phyloP scores from a whole-genome alignment of 2,888 invertebrate species.

The Micoletzkya japonica region DNA sequence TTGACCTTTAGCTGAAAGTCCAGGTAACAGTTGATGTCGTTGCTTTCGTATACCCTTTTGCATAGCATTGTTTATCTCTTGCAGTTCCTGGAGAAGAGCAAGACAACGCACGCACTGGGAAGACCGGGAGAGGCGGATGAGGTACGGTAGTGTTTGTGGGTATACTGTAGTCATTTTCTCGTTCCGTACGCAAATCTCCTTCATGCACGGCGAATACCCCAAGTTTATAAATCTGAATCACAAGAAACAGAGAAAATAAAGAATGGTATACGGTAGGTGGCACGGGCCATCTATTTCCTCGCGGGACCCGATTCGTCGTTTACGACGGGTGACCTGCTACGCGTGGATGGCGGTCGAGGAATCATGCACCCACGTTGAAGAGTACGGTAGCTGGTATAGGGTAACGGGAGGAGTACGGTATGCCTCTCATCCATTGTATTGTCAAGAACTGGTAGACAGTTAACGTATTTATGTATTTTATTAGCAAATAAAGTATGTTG shows the following conservation, averaged over 20 bases:
- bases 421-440: no score
- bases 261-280: slow-evolving; percentile 65
- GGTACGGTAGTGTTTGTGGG: no score
- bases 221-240: no score
- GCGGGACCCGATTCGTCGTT: slow-evolving; percentile 84
- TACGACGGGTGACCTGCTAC: slow-evolving; percentile 84
- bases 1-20: neutral
- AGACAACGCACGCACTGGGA: slow-evolving; percentile 83
- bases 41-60: no score
- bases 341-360: slow-evolving; percentile 84
- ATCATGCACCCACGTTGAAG: slow-evolving; percentile 57
- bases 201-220: no score
- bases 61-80: slow-evolving; percentile 31
- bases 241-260: no score
- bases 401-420: no score
- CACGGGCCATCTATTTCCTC: slow-evolving; percentile 85
- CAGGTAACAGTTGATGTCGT: neutral
- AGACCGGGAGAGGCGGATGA: slow-evolving; percentile 53
- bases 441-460: no score
- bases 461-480: no score
- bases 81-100: slow-evolving; percentile 80
- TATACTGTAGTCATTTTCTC: no score
- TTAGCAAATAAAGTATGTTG: no score
- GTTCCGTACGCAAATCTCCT: no score
- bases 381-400: neutral